These are phyloP conservation scores for Chrysaora quinquecirrha DNA, from an alignment of 30 jellyfish, hydroid and myxozoan species.

Conservation along the genomic window DNA sequence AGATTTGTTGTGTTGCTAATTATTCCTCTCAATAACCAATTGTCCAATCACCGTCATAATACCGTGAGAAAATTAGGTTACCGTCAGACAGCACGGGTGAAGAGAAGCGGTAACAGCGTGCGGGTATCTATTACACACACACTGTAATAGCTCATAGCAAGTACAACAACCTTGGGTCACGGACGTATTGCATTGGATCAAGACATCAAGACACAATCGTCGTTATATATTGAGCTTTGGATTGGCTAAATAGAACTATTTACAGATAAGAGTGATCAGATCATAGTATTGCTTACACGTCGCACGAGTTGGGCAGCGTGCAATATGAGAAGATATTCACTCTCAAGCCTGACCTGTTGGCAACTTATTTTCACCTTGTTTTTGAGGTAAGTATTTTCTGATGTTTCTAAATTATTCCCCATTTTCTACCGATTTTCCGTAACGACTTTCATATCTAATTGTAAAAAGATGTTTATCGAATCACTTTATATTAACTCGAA, in stretches of 20 bases:
- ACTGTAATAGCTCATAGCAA: background rate
- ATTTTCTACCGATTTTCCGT: too few species aligned
- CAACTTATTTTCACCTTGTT: conserved; percentile 40
- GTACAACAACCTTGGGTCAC: conserved; percentile 30
- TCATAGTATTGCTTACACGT: conserved; percentile 7
- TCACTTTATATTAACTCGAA: too few species aligned
- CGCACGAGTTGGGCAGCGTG: conserved; percentile 11
- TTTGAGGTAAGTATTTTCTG: conserved; percentile 32
- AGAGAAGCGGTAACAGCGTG: conserved; percentile 30
- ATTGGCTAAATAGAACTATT: background rate
- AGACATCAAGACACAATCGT: background rate
- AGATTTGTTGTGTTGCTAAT: conserved; percentile 41
- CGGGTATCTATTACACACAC: conserved; percentile 12
- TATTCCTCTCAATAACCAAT: conserved; percentile 59
- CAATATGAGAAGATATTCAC: conserved; percentile 33
- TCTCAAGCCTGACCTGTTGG: conserved; percentile 47
- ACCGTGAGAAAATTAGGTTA: conserved; percentile 77
- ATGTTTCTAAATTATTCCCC: too few species aligned
- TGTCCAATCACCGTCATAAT: conserved; percentile 41
- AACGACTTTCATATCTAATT: too few species aligned
- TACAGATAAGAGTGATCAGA: conserved; percentile 7
- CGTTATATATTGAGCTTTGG: background rate
- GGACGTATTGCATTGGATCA: conserved; percentile 1
- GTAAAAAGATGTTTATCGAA: too few species aligned
- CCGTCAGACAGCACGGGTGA: conserved; percentile 69